A percentile compares a stretch with the other conserved stretches of the same genome.
Evolutionary conservation across 2,888 invertebrate species (phyloP).

Genomic region (Tiphia femorata): DNA sequence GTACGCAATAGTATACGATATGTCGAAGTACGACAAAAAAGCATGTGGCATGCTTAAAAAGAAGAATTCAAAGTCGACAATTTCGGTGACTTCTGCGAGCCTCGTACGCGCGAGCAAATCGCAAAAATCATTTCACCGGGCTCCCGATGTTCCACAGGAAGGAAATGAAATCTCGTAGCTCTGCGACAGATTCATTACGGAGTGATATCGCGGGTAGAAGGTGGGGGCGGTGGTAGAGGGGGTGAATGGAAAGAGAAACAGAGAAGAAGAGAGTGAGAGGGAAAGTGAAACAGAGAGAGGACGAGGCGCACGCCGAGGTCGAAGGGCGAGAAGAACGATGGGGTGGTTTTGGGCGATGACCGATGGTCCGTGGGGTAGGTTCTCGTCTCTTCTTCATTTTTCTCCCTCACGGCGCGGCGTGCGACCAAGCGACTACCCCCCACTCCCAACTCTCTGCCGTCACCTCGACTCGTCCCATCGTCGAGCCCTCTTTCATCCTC

Average conservation of each 20-base stretch:
- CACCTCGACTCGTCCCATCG: not conserved
- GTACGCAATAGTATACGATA: too few species aligned
- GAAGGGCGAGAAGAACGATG: conserved; percentile 25
- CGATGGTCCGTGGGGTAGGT: conserved; percentile 63
- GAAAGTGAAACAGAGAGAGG: conserved; percentile 1
- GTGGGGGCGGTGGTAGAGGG: too few species aligned
- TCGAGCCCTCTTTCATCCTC: not conserved
- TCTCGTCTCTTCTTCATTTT: conserved; percentile 61
- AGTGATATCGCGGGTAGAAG: conserved; percentile 25
- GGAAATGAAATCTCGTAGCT: conserved; percentile 45
- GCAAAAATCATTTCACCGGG: conserved; percentile 32
- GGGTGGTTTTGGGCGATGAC: conserved; percentile 53
- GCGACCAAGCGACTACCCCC: conserved; percentile 17
- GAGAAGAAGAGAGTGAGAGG: conserved; percentile 11
- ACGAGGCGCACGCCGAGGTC: not conserved
- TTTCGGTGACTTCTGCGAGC: too few species aligned
- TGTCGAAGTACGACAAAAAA: too few species aligned
- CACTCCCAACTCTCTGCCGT: conserved; percentile 18
- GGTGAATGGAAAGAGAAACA: too few species aligned
- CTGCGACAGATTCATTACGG: conserved; percentile 49
- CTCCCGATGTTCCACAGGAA: conserved; percentile 15
- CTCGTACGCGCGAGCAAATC: too few species aligned
- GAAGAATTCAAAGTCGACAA: too few species aligned
- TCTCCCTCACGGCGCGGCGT: conserved; percentile 42
- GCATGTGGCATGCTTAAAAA: too few species aligned